phyloP scores from a whole-genome alignment of 1,140 invertebrate species.

The Phymastichus coffea region DNA sequence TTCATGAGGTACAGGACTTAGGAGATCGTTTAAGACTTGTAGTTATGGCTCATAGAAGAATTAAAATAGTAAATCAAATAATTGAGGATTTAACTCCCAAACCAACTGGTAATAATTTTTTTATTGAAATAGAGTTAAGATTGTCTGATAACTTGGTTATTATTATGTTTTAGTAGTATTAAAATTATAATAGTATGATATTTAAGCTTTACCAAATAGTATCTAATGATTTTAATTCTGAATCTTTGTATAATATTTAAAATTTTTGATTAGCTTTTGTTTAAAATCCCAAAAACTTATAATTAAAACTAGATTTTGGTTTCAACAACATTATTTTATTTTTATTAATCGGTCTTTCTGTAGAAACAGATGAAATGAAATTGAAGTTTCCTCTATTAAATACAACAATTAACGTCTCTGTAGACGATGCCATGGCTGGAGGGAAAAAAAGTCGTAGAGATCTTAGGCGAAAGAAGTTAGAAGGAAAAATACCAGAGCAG shows the following conservation, averaged over 20 bases:
- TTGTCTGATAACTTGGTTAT: background rate
- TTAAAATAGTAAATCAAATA: constrained; percentile 76
- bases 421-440: constrained; percentile 45
- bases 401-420: constrained; percentile 63
- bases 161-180: no score
- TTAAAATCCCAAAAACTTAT: no score
- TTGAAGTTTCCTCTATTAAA: constrained; percentile 66
- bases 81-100: constrained; percentile 67
- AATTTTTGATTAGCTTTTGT: no score
- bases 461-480: constrained; percentile 37
- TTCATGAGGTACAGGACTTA: constrained; percentile 95
- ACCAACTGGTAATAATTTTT: constrained; percentile 48
- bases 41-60: constrained; percentile 90
- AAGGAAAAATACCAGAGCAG: constrained; percentile 26
- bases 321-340: background rate
- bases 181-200: no score
- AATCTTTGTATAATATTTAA: no score
- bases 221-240: no score
- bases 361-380: constrained; percentile 53
- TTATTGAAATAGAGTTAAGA: no score
- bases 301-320: no score
- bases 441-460: constrained; percentile 43
- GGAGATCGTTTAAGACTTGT: constrained; percentile 89
- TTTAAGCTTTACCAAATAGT: no score
- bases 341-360: constrained; percentile 31